Base-by-base conservation (phyloP, 2,113 vertebrate genomes). In the Zapornia atra region DNA sequence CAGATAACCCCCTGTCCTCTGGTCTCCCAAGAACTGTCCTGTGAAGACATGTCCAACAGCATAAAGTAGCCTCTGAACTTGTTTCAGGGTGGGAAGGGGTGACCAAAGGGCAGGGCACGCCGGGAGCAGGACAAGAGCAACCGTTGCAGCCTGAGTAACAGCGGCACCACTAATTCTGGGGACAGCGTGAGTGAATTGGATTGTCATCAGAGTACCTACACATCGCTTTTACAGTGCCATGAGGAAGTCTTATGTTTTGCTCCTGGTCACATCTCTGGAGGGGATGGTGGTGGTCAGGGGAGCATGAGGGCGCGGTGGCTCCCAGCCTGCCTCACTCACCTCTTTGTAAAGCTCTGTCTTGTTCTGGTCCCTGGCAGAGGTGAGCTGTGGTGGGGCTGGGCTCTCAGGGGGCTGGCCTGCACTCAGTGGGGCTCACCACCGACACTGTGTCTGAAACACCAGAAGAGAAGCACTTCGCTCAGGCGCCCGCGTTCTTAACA, bases 101-200 rank as follows among this genome's bases (percentile, higher is more conserved):
- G 60, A 15, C 38, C 21, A 6, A 70, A 42, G 65, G 21, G 15
- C 11, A 2, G 56, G 29, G 22, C 15, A 15, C 1, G 2, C 14
- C 2, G 3, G 42, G 46, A 57, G 22, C 34, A 18, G 38, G 33
- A 70, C n/a, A 9, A 36, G 29, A 70, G n/a, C 8, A 11, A 33
- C 64, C 18, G 0, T 2, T 0, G 0, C 5, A 6, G 42, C n/a
- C 40, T 7, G 38, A 46, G 33, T n/a, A 29, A 10, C 13, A 38
- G 64, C 31, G 14, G 4, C 24, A 1, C 13, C 38, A 34, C 33
- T 38, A 15, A 1, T 69, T 79, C 12, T 28, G 60, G 38, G 48
- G 18, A 6, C 2, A 7, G 40, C 13, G 4, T 40, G 57, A 28
- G 11, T 1, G 3, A 12, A 14, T 2, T 1, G 5, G 33, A 2